phyloP scores from a whole-genome alignment of 2,797 vertebrate genomes.

The Gambelia wislizenii region DNA sequence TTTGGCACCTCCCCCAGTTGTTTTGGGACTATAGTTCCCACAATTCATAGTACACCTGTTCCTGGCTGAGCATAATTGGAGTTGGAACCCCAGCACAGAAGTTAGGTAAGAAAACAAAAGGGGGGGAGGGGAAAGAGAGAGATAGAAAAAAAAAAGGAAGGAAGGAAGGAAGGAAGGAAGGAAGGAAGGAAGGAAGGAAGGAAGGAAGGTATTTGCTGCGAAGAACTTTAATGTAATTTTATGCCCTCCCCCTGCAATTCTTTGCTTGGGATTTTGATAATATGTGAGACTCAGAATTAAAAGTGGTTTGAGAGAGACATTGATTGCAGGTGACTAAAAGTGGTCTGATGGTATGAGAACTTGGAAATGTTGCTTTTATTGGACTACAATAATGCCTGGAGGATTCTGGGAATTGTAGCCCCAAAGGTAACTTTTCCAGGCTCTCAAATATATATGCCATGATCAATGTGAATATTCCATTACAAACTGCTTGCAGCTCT shows the following conservation, averaged over 20 bases:
- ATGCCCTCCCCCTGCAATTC: no score
- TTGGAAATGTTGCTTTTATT: not conserved
- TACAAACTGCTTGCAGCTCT: not conserved
- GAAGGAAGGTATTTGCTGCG: not conserved
- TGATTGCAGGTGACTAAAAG: not conserved
- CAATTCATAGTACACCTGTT: no score
- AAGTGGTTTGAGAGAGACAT: not conserved
- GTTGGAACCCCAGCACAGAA: not conserved
- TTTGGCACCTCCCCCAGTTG: not conserved
- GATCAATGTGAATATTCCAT: not conserved
- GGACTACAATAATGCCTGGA: not conserved
- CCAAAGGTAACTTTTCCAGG: no score
- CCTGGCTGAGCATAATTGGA: not conserved
- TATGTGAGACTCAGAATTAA: not conserved
- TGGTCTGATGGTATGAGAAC: no score
- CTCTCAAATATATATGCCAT: not conserved
- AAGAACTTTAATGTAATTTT: not conserved
- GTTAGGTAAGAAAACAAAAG: not conserved
- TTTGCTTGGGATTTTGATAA: not conserved
- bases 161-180: no score
- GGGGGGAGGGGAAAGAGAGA: no score
- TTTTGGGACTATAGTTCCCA: no score
- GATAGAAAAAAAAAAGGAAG: no score
- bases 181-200: no score
- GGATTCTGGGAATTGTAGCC: no score